Percentiles rank a stretch among this genome's conserved stretches.
Conservation (phyloP, 2,797 vertebrate genomes). For the Chelmon rostratus region DNA sequence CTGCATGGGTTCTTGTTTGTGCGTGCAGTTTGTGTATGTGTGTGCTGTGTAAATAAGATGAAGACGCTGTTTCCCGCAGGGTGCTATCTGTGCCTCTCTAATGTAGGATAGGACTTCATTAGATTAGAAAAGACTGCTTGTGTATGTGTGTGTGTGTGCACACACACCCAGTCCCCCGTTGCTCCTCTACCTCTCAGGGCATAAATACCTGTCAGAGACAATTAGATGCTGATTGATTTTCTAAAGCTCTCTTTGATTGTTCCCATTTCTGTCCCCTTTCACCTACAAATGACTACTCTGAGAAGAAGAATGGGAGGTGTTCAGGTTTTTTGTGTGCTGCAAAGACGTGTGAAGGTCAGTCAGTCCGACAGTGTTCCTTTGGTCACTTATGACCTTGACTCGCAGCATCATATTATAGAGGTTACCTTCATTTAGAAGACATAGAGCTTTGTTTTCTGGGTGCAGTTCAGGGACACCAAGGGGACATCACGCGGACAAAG, state of each 20-base stretch:
- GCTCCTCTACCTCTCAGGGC: conserved; percentile 67
- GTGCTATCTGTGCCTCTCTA: conserved; percentile 72
- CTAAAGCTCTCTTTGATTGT: conserved; percentile 76
- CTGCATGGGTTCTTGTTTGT: conserved; percentile 3
- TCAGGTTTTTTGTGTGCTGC: conserved; percentile 46
- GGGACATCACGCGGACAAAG: neutral
- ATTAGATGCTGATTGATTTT: conserved; percentile 88
- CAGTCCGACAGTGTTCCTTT: conserved; percentile 10
- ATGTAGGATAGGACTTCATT: conserved; percentile 74
- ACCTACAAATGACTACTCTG: conserved; percentile 76
- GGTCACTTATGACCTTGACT: conserved; percentile 66
- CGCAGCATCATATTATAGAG: conserved; percentile 18
- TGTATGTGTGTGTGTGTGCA: conserved; percentile 23
- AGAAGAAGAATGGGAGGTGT: conserved; percentile 71
- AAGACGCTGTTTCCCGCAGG: conserved; percentile 71
- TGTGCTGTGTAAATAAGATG: conserved; percentile 64
- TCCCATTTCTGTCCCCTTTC: conserved; percentile 72
- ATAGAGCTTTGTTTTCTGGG: conserved; percentile 7
- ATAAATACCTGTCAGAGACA: conserved; percentile 87
- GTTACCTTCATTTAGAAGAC: conserved; percentile 23
- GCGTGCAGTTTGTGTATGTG: conserved; percentile 28
- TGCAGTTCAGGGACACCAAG: neutral
- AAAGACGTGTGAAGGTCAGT: conserved; percentile 72
- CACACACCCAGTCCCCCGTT: conserved; percentile 32
- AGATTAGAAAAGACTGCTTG: conserved; percentile 65